phyloP scores from a whole-genome alignment of 53 echinoderm and acorn worm genomes.

The Astropecten irregularis region DNA sequence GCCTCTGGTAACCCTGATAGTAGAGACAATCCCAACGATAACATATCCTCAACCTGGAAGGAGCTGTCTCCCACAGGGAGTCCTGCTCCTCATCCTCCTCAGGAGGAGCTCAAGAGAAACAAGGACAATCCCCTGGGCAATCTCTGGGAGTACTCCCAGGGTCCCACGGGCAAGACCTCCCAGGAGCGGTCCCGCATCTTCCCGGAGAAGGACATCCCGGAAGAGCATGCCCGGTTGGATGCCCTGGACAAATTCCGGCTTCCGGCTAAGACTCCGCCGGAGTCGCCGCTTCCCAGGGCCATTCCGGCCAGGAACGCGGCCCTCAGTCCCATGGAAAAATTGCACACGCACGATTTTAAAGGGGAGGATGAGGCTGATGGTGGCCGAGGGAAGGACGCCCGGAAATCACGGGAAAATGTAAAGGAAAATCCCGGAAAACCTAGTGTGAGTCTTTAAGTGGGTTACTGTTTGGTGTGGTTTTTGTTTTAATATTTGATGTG shows the following conservation, averaged over 20 bases:
- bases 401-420: background rate
- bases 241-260: conserved; percentile 81
- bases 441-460: conserved; percentile 23
- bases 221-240: conserved; percentile 78
- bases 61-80: conserved; percentile 14
- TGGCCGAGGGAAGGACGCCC: background rate
- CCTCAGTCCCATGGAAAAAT: conserved; percentile 82
- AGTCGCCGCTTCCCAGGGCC: conserved; percentile 56
- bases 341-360: conserved; percentile 60
- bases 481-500: background rate
- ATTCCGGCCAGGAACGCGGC: conserved; percentile 65
- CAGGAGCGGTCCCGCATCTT: conserved; percentile 69
- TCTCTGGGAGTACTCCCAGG: conserved; percentile 49
- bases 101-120: background rate
- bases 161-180: conserved; percentile 53
- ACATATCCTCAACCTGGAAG: conserved; percentile 33
- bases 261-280: conserved; percentile 56
- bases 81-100: too few relatives aligned
- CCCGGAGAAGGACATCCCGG: conserved; percentile 70
- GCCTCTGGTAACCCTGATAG: background rate
- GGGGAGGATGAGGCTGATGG: conserved; percentile 1
- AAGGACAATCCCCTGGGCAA: conserved; percentile 49
- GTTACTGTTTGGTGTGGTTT: background rate
- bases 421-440: conserved; percentile 29
- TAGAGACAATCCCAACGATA: conserved; percentile 21